Conservation (phyloP, 2,797 vertebrate genomes). For the Sternotherus odoratus region DNA sequence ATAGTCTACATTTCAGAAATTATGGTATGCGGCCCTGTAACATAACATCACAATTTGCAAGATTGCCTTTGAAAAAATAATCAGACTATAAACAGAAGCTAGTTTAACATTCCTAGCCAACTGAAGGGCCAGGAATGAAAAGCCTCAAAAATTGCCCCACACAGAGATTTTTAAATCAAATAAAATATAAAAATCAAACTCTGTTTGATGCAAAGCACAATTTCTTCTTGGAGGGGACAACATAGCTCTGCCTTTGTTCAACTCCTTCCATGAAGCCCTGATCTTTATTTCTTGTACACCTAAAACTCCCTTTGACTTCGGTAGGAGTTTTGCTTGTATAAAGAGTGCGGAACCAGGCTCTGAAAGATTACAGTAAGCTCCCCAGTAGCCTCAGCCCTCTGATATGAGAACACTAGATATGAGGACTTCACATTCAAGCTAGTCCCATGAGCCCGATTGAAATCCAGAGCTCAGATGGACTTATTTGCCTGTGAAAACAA, state of each 20-base stretch:
- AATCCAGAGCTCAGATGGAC: conserved; percentile 33
- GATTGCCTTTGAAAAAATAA: neutral
- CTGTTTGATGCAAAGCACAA: rapidly evolving
- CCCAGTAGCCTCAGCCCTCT: neutral
- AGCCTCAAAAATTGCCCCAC: neutral
- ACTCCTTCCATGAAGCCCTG: neutral
- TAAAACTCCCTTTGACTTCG: neutral
- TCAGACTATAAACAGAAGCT: neutral
- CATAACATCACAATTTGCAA: neutral
- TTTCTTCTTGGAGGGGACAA: neutral
- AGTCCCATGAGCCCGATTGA: neutral
- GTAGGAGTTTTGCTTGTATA: neutral
- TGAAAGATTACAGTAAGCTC: neutral
- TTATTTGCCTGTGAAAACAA: neutral
- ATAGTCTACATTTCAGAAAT: conserved; percentile 47
- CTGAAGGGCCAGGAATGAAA: neutral
- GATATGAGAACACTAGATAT: rapidly evolving
- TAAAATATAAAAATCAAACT: neutral
- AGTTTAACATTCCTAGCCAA: neutral
- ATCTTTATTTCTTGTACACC: neutral
- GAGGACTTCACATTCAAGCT: neutral
- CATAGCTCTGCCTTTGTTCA: rapidly evolving
- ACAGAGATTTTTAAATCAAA: neutral
- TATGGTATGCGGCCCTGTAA: conserved; percentile 29
- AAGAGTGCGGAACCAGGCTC: neutral